Conservation (phyloP, 35 echinoderm and acorn worm species). For the Chiridota heheva region DNA sequence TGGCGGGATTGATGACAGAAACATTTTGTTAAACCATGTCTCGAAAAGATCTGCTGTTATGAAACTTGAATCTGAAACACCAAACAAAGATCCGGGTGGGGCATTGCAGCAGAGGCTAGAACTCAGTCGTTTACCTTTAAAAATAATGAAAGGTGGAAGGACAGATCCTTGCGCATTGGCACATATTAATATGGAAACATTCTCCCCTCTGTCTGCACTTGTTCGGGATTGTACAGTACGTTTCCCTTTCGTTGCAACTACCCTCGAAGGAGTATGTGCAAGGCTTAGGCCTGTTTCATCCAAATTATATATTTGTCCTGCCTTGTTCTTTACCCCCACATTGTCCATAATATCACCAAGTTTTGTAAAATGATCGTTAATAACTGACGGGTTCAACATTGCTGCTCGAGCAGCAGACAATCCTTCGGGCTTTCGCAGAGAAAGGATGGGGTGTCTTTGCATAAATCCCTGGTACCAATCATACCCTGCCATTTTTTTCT, state of each 20-base stretch:
- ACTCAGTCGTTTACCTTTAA: constrained; percentile 33
- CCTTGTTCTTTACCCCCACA: constrained; percentile 15
- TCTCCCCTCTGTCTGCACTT: constrained; percentile 55
- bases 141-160: constrained; percentile 43
- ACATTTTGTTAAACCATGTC: constrained; percentile 41
- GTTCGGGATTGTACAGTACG: constrained; percentile 32
- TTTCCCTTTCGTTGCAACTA: constrained; percentile 32
- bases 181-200: constrained; percentile 45
- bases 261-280: constrained; percentile 21
- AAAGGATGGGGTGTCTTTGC: constrained; percentile 4
- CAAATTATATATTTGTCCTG: constrained; percentile 31
- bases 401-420: constrained; percentile 21
- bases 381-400: constrained; percentile 45
- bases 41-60: constrained; percentile 52
- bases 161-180: constrained; percentile 13
- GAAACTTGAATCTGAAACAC: constrained; percentile 31
- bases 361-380: constrained; percentile 28
- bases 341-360: neutral
- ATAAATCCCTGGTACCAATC: constrained; percentile 23
- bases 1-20: constrained; percentile 31
- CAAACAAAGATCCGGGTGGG: constrained; percentile 39
- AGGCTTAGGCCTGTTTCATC: constrained; percentile 45
- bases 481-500: constrained; percentile 43
- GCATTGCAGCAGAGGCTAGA: constrained; percentile 3
- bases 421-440: constrained; percentile 31